Conservation (phyloP, 2,888 invertebrate species). For the Cheilosia impressa region DNA sequence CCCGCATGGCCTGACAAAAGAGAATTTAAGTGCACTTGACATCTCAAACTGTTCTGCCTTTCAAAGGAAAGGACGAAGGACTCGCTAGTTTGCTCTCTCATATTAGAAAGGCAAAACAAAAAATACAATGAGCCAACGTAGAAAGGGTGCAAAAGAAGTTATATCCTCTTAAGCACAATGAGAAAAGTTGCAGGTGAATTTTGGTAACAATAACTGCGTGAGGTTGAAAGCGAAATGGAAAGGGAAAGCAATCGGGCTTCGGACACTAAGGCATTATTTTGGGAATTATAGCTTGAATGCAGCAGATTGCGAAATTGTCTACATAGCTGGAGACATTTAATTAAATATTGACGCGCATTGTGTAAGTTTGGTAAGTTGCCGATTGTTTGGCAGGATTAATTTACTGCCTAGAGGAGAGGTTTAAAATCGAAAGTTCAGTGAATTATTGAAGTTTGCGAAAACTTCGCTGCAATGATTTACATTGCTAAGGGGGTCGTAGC, state of each 20-base stretch:
- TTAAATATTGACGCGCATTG: not conserved
- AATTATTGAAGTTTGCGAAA: too few species aligned
- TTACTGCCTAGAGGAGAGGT: not conserved
- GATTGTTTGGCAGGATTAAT: not conserved
- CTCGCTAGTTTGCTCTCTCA: not conserved
- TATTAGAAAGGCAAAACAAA: not conserved
- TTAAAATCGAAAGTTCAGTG: not conserved
- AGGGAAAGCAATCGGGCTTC: not conserved
- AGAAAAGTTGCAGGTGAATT: constrained; percentile 4
- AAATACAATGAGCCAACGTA: not conserved
- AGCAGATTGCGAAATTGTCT: not conserved
- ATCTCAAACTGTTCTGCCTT: not conserved
- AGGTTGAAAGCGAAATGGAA: not conserved
- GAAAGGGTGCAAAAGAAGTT: not conserved
- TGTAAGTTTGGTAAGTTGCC: not conserved
- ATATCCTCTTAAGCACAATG: not conserved
- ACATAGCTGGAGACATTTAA: not conserved
- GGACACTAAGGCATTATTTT: not conserved
- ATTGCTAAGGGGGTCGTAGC: too few species aligned
- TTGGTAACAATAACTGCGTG: constrained; percentile 14
- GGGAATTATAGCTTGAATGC: not conserved
- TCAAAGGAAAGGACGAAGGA: not conserved
- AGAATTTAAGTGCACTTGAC: not conserved
- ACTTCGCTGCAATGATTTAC: too few species aligned
- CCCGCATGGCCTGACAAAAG: not conserved